Evolutionary conservation across 2,113 vertebrate species (phyloP).

Genomic region (human): GRCh38 chr12:68436501-68437000

Average conservation of each 20-base stretch:
- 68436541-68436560: not conserved
- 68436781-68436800: slow-evolving; percentile 50
- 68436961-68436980: slow-evolving; percentile 72
- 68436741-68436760: slow-evolving; percentile 53
- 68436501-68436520: not conserved
- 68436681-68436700: not conserved
- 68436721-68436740: slow-evolving; percentile 53
- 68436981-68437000: slow-evolving; percentile 50
- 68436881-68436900: not conserved
- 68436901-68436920: slow-evolving; percentile 71
- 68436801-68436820: slow-evolving; percentile 50
- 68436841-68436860: slow-evolving; percentile 43
- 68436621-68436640: not conserved
- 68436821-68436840: slow-evolving; percentile 42
- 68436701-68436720: slow-evolving; percentile 55
- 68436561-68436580: slow-evolving; percentile 6
- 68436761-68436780: slow-evolving; percentile 50
- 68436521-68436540: not conserved
- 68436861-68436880: slow-evolving; percentile 49
- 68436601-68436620: not conserved
- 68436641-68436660: slow-evolving; percentile 16
- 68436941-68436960: slow-evolving; percentile 56
- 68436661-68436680: not conserved
- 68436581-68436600: not conserved
- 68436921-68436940: slow-evolving; percentile 38